A percentile compares a stretch with the other conserved stretches of the same genome.
These are phyloP conservation scores for Aphodius sticticus DNA, from an alignment of 2,888 invertebrate genomes.

Conservation along the genomic window DNA sequence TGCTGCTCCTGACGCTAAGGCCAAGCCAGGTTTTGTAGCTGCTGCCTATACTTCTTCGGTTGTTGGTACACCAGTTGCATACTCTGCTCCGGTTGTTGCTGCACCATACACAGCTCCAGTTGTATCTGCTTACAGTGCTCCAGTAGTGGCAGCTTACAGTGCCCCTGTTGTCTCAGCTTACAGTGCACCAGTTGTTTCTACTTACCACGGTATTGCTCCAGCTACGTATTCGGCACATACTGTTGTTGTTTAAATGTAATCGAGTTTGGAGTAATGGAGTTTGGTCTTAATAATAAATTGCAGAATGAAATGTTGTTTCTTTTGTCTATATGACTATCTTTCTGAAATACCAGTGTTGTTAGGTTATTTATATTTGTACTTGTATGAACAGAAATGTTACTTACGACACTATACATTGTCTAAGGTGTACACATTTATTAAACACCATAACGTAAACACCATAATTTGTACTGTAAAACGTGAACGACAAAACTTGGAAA, in stretches of 20 bases:
- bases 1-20: constrained; percentile 49
- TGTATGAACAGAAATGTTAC: neutral
- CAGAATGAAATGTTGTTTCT: neutral
- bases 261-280: neutral
- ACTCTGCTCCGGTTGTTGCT: constrained; percentile 19
- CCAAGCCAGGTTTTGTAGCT: constrained; percentile 29
- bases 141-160: constrained; percentile 29
- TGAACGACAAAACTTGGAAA: too few species aligned
- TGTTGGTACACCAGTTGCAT: constrained; percentile 30
- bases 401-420: too few species aligned
- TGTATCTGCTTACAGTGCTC: constrained; percentile 21
- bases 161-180: constrained; percentile 36
- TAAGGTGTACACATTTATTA: too few species aligned
- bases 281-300: neutral
- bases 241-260: constrained; percentile 6
- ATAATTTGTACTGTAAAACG: too few species aligned
- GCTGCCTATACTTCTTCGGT: constrained; percentile 30
- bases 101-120: constrained; percentile 31
- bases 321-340: neutral
- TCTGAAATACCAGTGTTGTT: neutral
- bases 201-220: constrained; percentile 22
- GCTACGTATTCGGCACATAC: constrained; percentile 16
- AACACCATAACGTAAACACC: too few species aligned
- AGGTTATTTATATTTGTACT: neutral
- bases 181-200: constrained; percentile 53